phyloP scores from a whole-genome alignment of 2,797 vertebrate species.

The Euthynnus affinis region DNA sequence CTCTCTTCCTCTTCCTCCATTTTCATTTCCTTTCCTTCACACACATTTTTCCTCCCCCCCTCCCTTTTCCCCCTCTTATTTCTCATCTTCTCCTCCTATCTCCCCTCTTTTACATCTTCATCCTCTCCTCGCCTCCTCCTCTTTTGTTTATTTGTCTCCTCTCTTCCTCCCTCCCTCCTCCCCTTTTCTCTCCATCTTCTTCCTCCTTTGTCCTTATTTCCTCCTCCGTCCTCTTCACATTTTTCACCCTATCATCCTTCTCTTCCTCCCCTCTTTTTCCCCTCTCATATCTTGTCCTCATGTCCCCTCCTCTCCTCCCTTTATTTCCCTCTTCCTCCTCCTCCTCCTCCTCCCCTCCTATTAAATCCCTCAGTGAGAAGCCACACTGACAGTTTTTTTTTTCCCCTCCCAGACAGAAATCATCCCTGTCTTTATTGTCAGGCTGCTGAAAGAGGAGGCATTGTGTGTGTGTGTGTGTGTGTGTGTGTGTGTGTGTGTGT shows the following conservation, averaged over 20 bases:
- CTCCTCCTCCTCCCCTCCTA: constrained; percentile 49
- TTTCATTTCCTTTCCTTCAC: not conserved
- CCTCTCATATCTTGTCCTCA: constrained; percentile 15
- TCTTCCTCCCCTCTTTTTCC: not conserved
- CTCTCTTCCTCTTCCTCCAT: too few relatives aligned
- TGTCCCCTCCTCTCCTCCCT: not conserved
- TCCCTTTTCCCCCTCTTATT: too few relatives aligned
- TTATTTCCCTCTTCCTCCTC: not conserved
- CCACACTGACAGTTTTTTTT: constrained; percentile 49
- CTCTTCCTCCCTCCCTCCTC: not conserved
- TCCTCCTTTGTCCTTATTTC: not conserved
- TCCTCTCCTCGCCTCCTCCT: not conserved
- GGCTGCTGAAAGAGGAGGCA: constrained; percentile 56
- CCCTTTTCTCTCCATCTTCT: too few relatives aligned
- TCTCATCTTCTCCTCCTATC: too few relatives aligned
- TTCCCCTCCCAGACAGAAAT: constrained; percentile 66
- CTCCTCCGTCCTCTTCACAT: not conserved
- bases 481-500: constrained; percentile 38
- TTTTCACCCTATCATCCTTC: constrained; percentile 3
- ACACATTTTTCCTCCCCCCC: too few relatives aligned
- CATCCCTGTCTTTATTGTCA: constrained; percentile 71
- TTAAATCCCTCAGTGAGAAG: constrained; percentile 69
- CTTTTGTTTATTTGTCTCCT: not conserved
- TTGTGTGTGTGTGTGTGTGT: constrained; percentile 21
- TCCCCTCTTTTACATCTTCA: too few relatives aligned